Evolutionary conservation across 2,888 invertebrate genomes (phyloP), one percentile per base, ranked within the genome.

Genomic region (Acanthoscelides obtectus): DNA sequence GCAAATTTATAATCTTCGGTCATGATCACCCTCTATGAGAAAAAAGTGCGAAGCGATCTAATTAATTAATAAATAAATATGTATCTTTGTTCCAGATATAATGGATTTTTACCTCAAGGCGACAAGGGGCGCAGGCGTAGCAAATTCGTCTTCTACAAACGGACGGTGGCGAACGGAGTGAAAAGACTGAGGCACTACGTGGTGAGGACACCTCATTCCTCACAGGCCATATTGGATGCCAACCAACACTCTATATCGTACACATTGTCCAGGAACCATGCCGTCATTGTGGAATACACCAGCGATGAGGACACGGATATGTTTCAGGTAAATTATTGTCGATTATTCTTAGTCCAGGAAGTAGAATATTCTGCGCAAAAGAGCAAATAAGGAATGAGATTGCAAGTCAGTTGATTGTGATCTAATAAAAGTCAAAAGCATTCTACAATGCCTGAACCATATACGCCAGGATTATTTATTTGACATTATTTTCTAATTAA

Each of bases 211-310:
- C 97, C 98, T 71, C 96, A 97, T 87, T 94, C 94, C 84, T 95
- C 96, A 82, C 93, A 97, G 89, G 97, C 97, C 76, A 96, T 98
- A 83, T 90, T 97, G 83, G 96, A 98, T 87, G 92, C 93, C 77
- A 94, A 92, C 84, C 96, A 97, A 86, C 98, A 98, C 88, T 96
- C 96, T 79, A 98, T 98, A 86, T 98, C 98, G 64, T 99, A 98
- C 87, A 99, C 98, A 75, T 90, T 99, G 82, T 96, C 95, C 80
- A 90, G 98, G 85, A 97, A 94, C 84, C 97, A 98, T 87, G 97
- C 98, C 71, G 97, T 99, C 81, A 97, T 99, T 83, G 99, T 99
- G 71, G 99, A 99, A 87, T 99, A 99, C 87, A 94, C 94, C 80
- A 93, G 93, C 83, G 99, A 99, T 87, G 91, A 93, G 73, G 94